Base-by-base conservation (phyloP, 1,140 invertebrate species). In the Antheraea mylitta region DNA sequence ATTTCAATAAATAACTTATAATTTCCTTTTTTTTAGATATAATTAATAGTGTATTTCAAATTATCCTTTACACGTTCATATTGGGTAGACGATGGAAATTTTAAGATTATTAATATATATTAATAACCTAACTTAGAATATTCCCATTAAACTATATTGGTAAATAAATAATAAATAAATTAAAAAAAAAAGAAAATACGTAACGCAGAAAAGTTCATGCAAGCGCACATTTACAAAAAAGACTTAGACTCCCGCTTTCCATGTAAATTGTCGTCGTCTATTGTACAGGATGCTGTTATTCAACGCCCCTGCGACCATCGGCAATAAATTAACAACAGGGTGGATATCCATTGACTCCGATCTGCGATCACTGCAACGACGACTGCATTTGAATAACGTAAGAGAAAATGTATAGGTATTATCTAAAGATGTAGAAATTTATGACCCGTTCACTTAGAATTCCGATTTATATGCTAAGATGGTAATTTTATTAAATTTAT, bases 331-430 rank as follows among this genome's bases (percentile, higher is more conserved):
- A 84, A 79, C 71, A 68, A 73, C 62, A 63, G 73, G 78, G 71
- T 73, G 77, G 79, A 81, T 83, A 88, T 78, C 79, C 76, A 85
- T 87, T 82, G 80, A 87, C 75, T 87, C 78, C 78, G 81, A 82
- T 82, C 77, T 81, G 76, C 76, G 76, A 80, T 78, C 77, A 76
- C 73, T 83, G 79, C 80, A 82, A 64, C 61, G 65, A 65, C 75
- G 77, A 75, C 72, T 82, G 82, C 76, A 83, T 79, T 74, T 77
- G 75, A 80, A 79, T 83, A 77, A 74, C 74, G 73, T 69, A 75
- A 59, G 65, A 37, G 67, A 67, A 66, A 77, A 75, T 70, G 73
- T 77, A 75, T 66, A 22, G 60, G 19, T 9, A 61, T 61, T 61
- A 53, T 53, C 71, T 61, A 66, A 74, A 59, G 45, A 53, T 63